Evolutionary conservation across 1,140 invertebrate species (phyloP), one percentile per base, ranked within the genome.

Genomic region (Drosophila prosaltans): DNA sequence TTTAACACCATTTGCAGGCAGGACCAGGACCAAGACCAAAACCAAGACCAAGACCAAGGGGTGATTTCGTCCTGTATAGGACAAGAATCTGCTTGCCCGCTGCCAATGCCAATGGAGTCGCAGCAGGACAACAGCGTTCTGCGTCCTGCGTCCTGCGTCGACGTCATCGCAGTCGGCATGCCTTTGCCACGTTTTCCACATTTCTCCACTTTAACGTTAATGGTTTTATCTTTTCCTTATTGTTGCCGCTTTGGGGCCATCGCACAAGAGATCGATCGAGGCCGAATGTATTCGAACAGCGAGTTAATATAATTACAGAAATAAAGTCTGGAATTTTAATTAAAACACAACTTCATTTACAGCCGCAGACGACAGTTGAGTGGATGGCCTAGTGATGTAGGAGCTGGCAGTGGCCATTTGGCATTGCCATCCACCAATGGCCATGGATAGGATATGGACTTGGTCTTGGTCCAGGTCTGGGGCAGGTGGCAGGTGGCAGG

Each of bases 241-340:
- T 78, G 65, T 70, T 69, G 65, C 69, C 60, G 43, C 61, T 58
- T 54, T 59, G 57, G 41, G 30, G 16, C 41, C 45, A 8, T 16
- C 69, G n/a, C 24, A 26, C 21, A 16, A 55, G 55, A 82, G 76
- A 88, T 82, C 83, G 83, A 86, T 86, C 83, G 83, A 39, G 66
- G 32, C 60, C 70, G 59, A 70, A 63, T 80, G 69, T 78, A 83
- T 86, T 86, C 83, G 81, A 82, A 81, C 74, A 83, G 82, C 73
- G 82, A 90, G 80, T 90, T 90, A 90, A 90, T 90, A 88, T 90
- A 90, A 90, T 90, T 90, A 90, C 82, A 90, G 88, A 90, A 86
- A 90, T 90, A 90, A 91, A 90, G 82, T 90, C 86, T 90, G 86
- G 86, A 90, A 91, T 90, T 90, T 90, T 90, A 91, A 90, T 90